phyloP scores from a whole-genome alignment of 1,140 invertebrate species.

The Antheraea mylitta region DNA sequence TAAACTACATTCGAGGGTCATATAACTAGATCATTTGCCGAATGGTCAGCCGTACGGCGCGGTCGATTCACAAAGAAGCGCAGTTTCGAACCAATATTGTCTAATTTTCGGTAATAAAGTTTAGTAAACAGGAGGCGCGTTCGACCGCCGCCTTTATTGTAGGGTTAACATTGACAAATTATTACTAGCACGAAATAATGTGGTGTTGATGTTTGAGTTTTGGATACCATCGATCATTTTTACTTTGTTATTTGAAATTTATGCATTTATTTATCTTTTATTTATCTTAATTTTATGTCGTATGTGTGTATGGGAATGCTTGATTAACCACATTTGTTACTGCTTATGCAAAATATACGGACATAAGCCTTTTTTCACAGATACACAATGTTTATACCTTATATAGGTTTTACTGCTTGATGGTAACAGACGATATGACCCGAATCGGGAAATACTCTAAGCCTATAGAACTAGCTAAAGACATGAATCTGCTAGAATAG shows the following conservation, averaged over 20 bases:
- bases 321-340: too few species aligned
- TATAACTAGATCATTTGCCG: constrained; percentile 60
- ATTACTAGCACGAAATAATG: constrained; percentile 50
- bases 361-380: too few species aligned
- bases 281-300: too few species aligned
- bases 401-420: too few species aligned
- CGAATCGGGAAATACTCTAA: too few species aligned
- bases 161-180: constrained; percentile 72
- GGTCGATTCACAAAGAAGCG: constrained; percentile 51
- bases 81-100: constrained; percentile 68
- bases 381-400: too few species aligned
- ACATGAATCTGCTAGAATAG: too few species aligned
- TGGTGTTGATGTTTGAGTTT: constrained; percentile 56
- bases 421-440: too few species aligned
- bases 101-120: constrained; percentile 76
- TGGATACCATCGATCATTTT: constrained; percentile 51
- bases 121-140: constrained; percentile 73
- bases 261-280: not conserved
- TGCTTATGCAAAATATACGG: too few species aligned
- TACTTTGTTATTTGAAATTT: constrained; percentile 16
- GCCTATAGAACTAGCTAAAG: too few species aligned
- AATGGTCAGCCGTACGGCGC: constrained; percentile 38
- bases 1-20: constrained; percentile 55
- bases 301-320: too few species aligned
- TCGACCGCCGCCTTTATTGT: constrained; percentile 34